Evolutionary conservation across 2,113 vertebrate species (phyloP).

Genomic region (Cygnus buccinator): DNA sequence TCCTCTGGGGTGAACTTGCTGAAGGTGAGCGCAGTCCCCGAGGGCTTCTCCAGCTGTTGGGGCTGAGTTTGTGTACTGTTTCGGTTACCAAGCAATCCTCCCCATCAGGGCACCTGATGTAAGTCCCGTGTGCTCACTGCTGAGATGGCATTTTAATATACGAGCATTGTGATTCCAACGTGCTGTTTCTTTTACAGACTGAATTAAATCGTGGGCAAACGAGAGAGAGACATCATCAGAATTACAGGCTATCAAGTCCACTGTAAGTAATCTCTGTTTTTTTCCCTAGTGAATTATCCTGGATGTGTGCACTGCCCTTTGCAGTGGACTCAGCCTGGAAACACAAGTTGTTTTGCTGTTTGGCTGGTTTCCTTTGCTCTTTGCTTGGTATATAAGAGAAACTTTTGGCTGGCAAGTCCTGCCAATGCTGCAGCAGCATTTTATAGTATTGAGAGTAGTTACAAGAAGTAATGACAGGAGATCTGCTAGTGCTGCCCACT

Average conservation of each 20-base stretch:
- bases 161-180: background rate
- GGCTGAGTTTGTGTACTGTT: background rate
- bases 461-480: background rate
- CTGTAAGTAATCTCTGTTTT: conserved; percentile 45
- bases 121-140: background rate
- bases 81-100: background rate
- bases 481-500: background rate
- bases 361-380: background rate
- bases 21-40: background rate
- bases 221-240: background rate
- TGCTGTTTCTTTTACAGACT: conserved; percentile 19
- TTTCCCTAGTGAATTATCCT: background rate
- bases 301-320: background rate
- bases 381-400: background rate
- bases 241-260: background rate
- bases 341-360: background rate
- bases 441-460: background rate
- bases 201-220: background rate
- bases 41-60: conserved; percentile 9
- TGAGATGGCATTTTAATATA: background rate
- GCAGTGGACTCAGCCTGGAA: background rate
- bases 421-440: background rate
- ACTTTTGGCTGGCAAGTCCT: background rate
- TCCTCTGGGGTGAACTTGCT: background rate
- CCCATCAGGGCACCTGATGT: conserved; percentile 12